Conservation (phyloP, 2,113 vertebrate genomes). For the Ornithorhynchus anatinus region DNA sequence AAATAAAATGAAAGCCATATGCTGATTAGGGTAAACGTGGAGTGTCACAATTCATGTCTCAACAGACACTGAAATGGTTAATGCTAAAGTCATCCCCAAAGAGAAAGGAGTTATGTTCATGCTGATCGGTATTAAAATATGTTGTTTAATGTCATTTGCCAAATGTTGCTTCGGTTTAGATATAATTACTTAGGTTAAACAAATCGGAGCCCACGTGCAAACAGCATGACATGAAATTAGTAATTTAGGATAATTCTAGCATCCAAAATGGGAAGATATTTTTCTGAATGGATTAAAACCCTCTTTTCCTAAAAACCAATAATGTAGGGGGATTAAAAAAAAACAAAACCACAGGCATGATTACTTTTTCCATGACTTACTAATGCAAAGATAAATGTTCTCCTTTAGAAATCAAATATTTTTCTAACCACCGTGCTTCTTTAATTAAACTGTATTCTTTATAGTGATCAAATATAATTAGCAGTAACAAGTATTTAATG, state of each 20-base stretch:
- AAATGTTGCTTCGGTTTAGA: slow-evolving; percentile 61
- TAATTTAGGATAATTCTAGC: slow-evolving; percentile 37
- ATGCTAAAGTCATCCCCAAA: slow-evolving; percentile 49
- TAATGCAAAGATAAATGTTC: slow-evolving; percentile 63
- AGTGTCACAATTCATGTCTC: slow-evolving; percentile 55
- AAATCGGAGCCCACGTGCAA: slow-evolving; percentile 48
- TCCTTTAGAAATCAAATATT: slow-evolving; percentile 67
- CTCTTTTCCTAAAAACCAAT: slow-evolving; percentile 30
- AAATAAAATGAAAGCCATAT: slow-evolving; percentile 50
- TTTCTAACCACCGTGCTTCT: slow-evolving; percentile 56
- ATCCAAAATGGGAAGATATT: slow-evolving; percentile 24
- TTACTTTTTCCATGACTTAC: slow-evolving; percentile 35
- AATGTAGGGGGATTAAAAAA: neutral
- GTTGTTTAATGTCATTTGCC: slow-evolving; percentile 63
- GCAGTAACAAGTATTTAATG: slow-evolving; percentile 70
- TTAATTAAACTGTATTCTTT: slow-evolving; percentile 75
- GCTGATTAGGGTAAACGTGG: slow-evolving; percentile 55
- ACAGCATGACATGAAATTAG: slow-evolving; percentile 16
- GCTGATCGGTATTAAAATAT: slow-evolving; percentile 55
- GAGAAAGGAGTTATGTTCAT: slow-evolving; percentile 55
- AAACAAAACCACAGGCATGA: slow-evolving; percentile 38
- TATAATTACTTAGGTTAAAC: slow-evolving; percentile 58
- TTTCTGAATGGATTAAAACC: slow-evolving; percentile 19
- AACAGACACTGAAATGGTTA: slow-evolving; percentile 52
- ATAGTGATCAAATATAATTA: slow-evolving; percentile 73